Base-by-base conservation (phyloP, 2,888 invertebrate genomes). In the Pammene aurita region DNA sequence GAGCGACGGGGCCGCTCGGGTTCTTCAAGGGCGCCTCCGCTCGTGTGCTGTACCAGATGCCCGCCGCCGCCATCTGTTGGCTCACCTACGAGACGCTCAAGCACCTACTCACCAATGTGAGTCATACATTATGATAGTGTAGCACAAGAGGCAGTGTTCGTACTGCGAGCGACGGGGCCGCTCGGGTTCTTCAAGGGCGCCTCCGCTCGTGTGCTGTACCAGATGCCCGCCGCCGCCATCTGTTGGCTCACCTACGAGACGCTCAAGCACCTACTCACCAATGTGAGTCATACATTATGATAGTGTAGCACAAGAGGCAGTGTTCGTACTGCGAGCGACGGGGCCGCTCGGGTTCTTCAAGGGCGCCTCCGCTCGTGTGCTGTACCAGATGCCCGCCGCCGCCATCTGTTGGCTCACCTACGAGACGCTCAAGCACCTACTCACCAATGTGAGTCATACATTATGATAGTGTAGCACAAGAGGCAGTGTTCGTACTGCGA, bases 221-320 rank as follows among this genome's bases (percentile, higher is more conserved):
- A 99, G 93, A 97, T 98, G 96, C 99, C 99, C 48, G 97, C 99
- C 65, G 99, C 99, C 66, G 99, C 99, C 69, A 98, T 99, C 85
- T 98, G 98, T 86, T 99, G 99, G 99, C 98, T 98, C 72, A 98
- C 99, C 75, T 99, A 98, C 93, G 99, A 99, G 94, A 96, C 97
- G 84, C 97, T 98, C 93, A 98, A 98, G 91, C 84, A 93, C 88
- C 80, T 86, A 81, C 80, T 93, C 61, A 77, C 77, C 64, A 76
- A 79, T 77, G 85, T 85, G 18, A 63, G 74, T 72, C 91, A 26
- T 26, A 26, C 4, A 26, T 26, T 26, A 26, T 26, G 26, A 26
- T 26, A 26, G 26, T 26, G 2, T 26, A 26, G 26, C 4, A 26
- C 26, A 26, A 26, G 4, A 1, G 26, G 26, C 26, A 2, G 26